Percentiles rank a stretch among this genome's conserved stretches.
These are phyloP conservation scores for Brachionichthys hirsutus DNA, from an alignment of 2,113 vertebrate species.

Conservation along the genomic window DNA sequence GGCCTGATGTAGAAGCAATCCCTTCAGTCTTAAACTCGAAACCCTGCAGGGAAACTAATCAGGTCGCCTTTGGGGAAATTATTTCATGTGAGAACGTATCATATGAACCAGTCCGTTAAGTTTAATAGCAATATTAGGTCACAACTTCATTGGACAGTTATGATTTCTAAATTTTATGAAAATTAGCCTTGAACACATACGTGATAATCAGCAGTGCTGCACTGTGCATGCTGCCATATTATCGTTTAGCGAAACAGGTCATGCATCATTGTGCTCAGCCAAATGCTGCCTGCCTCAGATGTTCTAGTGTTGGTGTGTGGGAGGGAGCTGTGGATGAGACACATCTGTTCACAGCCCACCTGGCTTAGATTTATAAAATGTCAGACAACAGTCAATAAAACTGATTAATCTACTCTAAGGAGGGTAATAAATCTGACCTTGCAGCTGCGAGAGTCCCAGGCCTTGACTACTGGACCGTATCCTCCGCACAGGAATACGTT, in stretches of 20 bases:
- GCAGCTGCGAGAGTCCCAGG: conserved; percentile 88
- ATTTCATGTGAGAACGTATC: conserved; percentile 37
- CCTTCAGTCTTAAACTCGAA: conserved; percentile 36
- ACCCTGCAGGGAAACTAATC: conserved; percentile 15
- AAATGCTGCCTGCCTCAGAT: conserved; percentile 4
- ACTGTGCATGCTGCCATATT: conserved; percentile 1
- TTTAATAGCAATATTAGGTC: conserved; percentile 45
- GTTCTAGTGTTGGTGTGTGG: neutral
- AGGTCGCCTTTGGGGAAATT: conserved; percentile 1
- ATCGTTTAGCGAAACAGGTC: conserved; percentile 20
- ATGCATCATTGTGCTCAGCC: neutral
- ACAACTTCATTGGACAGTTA: conserved; percentile 36
- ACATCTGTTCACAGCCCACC: conserved; percentile 1
- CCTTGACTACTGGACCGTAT: conserved; percentile 88
- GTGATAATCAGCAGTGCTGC: conserved; percentile 26
- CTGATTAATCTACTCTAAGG: conserved; percentile 25
- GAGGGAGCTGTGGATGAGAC: neutral
- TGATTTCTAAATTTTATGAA: conserved; percentile 17
- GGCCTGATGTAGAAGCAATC: conserved; percentile 36
- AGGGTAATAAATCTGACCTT: conserved; percentile 81
- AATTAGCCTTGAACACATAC: conserved; percentile 41
- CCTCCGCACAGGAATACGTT: conserved; percentile 89
- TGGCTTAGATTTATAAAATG: conserved; percentile 19
- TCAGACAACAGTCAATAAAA: conserved; percentile 37
- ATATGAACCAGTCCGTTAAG: conserved; percentile 58